Conservation (phyloP, 2,113 vertebrate genomes). For the Aspidoscelis tigris region DNA sequence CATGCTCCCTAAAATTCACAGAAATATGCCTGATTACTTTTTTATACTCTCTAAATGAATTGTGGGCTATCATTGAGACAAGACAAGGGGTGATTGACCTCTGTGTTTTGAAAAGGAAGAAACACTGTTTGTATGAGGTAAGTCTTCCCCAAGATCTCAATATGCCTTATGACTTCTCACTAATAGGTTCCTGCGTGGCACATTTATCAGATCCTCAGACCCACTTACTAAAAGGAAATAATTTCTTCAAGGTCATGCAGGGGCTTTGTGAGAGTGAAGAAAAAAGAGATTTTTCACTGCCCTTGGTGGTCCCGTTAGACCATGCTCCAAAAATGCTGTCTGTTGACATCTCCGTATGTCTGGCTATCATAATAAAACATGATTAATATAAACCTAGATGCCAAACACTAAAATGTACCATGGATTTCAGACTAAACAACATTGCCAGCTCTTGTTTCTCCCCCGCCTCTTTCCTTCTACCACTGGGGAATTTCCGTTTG, state of each 20-base stretch:
- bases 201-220: conserved; percentile 1
- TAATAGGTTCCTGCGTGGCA: background rate
- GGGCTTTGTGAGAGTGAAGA: conserved; percentile 5
- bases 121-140: background rate
- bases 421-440: conserved; percentile 38
- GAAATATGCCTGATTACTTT: background rate
- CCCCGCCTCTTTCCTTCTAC: conserved; percentile 40
- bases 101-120: background rate
- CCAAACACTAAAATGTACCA: conserved; percentile 33
- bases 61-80: background rate
- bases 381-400: conserved; percentile 33
- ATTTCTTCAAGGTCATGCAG: background rate
- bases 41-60: background rate
- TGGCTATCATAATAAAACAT: conserved; percentile 36
- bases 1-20: background rate
- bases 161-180: conserved; percentile 13
- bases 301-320: background rate
- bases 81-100: background rate
- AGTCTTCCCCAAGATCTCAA: conserved; percentile 22
- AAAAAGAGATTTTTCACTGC: background rate
- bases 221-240: background rate
- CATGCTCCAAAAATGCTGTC: background rate
- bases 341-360: conserved; percentile 27
- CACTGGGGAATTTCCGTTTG: conserved; percentile 36
- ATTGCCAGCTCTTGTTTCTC: conserved; percentile 44